Percentiles rank a stretch among this genome's conserved stretches.
These are phyloP conservation scores for Epistrophe grossulariae DNA, from an alignment of 2,888 invertebrate genomes.

Conservation along the genomic window DNA sequence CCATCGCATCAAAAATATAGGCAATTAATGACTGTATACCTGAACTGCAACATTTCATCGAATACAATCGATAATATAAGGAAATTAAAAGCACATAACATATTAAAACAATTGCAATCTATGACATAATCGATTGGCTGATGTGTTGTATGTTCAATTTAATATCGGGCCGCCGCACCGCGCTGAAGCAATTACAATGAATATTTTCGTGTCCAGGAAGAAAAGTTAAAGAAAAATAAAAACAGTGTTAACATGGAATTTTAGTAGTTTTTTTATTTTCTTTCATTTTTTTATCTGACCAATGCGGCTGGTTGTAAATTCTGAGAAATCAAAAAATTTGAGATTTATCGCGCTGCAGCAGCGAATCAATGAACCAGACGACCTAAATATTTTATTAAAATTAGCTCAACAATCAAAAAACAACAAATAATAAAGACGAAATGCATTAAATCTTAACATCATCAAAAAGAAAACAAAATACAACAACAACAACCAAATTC, in stretches of 20 bases:
- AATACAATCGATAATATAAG: conserved; percentile 64
- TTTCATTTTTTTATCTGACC: not conserved
- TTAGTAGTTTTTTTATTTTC: not conserved
- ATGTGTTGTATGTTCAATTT: conserved; percentile 22
- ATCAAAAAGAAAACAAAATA: conserved; percentile 5
- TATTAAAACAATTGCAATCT: conserved; percentile 71
- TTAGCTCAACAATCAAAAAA: conserved; percentile 9
- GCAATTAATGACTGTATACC: conserved; percentile 37
- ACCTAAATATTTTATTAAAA: conserved; percentile 25
- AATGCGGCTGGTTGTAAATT: not conserved
- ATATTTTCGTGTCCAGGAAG: conserved; percentile 36
- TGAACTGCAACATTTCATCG: conserved; percentile 53
- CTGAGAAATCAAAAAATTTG: conserved; percentile 7
- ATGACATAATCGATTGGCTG: conserved; percentile 68
- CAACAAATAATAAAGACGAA: conserved; percentile 31
- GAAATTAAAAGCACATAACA: conserved; percentile 75
- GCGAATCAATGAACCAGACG: conserved; percentile 9
- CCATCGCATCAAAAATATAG: not conserved
- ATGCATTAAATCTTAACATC: conserved; percentile 42
- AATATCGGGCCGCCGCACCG: not conserved
- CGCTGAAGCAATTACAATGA: conserved; percentile 29
- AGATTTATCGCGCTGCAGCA: conserved; percentile 14
- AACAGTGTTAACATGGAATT: conserved; percentile 21
- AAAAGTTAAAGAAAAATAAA: conserved; percentile 1
- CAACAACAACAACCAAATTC: not conserved